Base-by-base conservation (phyloP, 1,140 invertebrate species). In the Nixonia krombeini region DNA sequence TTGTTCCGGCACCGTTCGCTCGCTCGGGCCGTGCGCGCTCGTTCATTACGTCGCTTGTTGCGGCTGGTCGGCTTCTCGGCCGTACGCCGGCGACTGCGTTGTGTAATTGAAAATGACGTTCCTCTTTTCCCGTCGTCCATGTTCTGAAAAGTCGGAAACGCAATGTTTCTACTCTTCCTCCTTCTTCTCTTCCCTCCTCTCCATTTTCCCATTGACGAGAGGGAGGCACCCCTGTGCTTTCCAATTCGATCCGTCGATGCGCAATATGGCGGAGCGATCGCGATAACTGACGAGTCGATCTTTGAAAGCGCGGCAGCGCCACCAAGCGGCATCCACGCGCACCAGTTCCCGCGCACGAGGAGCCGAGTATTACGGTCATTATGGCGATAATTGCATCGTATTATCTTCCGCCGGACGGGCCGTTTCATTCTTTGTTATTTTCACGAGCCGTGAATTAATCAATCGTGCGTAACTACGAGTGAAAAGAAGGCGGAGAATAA, bases 21-120 rank as follows among this genome's bases (percentile, higher is more conserved):
- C 25, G 35, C 26, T 17, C 25, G 23, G 44, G 13, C 31, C 29
- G 50, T 31, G 58, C 41, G 58, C 41, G 51, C 62, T 59, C 55
- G 45, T 42, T 44, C 63, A 31, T 29, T 63, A 21, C 33, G 42
- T 49, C 63, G 55, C 29, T 40, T 44, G 38, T 62, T 50, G 57
- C 17, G 38, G 47, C 28, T 25, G 33, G 8, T 56, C 5, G 53
- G 29, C 29, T n/a, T n/a, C n/a, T n/a, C n/a, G n/a, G n/a, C n/a
- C n/a, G n/a, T n/a, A n/a, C 12, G 17, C 35, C 35, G 35, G 35
- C 35, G 15, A 37, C 35, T 16, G 9, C 35, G 17, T 37, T 16
- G 35, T 37, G 65, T 78, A 75, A 81, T 80, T 79, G 73, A 78
- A 81, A 81, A 76, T 16, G 35, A 66, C 73, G 70, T 78, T 3